These are phyloP conservation scores for Dromas ardeola DNA, from an alignment of 2,113 vertebrate genomes.

Conservation along the genomic window DNA sequence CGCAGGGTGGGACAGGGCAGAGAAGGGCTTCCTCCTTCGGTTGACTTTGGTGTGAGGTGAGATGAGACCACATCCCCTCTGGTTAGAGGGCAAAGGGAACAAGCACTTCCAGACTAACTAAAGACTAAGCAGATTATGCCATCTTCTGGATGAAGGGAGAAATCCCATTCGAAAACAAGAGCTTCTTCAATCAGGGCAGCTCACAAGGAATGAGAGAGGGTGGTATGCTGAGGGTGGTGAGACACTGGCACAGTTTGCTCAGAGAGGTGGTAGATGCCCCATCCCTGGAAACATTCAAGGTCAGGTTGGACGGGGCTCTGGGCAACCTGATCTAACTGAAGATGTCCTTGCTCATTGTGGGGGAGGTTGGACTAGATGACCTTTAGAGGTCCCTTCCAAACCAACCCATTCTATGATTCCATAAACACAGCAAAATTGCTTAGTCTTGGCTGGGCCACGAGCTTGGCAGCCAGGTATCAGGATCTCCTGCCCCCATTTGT, in stretches of 20 bases:
- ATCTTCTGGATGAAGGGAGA: slow-evolving; percentile 20
- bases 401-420: neutral
- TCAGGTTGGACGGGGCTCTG: neutral
- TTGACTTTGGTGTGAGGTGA: neutral
- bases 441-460: neutral
- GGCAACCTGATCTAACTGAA: neutral
- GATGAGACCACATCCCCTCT: neutral
- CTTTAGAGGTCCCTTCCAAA: neutral
- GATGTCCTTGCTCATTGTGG: neutral
- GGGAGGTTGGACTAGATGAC: neutral
- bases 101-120: neutral
- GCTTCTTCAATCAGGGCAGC: neutral
- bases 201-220: neutral
- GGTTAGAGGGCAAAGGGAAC: neutral
- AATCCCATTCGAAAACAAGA: neutral
- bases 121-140: neutral
- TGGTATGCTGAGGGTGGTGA: neutral
- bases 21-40: neutral
- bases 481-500: neutral
- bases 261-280: neutral
- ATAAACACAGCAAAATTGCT: neutral
- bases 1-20: neutral
- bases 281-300: neutral
- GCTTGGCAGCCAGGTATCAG: neutral
- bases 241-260: neutral